phyloP scores from a whole-genome alignment of 2,797 vertebrate species.

The Phoebastria nigripes region DNA sequence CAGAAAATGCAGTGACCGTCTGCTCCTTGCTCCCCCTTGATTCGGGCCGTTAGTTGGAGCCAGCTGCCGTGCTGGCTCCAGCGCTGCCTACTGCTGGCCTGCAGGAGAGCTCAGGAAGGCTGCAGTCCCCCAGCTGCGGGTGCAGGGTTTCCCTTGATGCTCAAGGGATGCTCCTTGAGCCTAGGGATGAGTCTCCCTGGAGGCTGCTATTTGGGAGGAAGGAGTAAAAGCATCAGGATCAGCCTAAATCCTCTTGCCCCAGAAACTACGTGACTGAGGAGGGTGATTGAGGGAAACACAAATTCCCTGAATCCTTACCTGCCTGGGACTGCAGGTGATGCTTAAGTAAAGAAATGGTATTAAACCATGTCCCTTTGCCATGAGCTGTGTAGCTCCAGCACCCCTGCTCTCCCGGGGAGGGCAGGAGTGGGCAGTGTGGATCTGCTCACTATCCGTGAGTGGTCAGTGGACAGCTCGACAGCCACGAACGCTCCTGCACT shows the following conservation, averaged over 20 bases:
- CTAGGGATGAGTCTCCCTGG: background rate
- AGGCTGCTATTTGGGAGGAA: background rate
- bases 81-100: rapidly evolving
- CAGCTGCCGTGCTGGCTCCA: background rate
- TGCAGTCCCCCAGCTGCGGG: rapidly evolving
- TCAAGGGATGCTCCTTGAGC: background rate
- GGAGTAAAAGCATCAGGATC: background rate
- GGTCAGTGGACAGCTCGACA: too few relatives aligned
- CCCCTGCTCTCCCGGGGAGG: rapidly evolving
- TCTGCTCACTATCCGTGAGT: too few relatives aligned
- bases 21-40: background rate
- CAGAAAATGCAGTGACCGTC: background rate
- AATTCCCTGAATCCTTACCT: background rate
- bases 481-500: background rate
- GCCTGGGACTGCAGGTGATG: background rate
- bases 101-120: background rate
- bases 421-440: background rate
- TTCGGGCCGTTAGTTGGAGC: background rate
- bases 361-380: background rate
- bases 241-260: background rate
- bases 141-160: background rate
- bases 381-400: background rate
- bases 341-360: background rate
- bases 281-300: background rate
- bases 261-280: background rate